A percentile compares a stretch with the other conserved stretches of the same genome.
Evolutionary conservation across 1,140 invertebrate species (phyloP).

Genomic region (Vanessa tameamea): DNA sequence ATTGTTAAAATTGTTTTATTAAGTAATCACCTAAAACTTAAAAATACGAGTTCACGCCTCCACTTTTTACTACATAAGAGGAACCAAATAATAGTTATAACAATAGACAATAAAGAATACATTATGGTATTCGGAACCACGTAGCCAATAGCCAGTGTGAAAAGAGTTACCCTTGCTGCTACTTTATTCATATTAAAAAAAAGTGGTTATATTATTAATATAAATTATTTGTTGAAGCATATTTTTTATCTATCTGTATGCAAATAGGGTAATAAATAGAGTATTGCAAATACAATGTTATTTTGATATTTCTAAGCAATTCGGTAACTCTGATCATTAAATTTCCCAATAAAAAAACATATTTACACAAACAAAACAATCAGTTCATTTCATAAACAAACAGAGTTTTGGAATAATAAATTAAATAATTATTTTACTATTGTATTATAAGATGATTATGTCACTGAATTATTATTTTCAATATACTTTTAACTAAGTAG

Average conservation of each 20-base stretch:
- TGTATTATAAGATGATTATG: constrained; percentile 6
- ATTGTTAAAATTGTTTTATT: constrained; percentile 44
- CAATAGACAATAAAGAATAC: constrained; percentile 28
- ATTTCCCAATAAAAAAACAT: constrained; percentile 40
- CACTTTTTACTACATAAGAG: constrained; percentile 52
- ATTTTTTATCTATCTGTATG: not conserved
- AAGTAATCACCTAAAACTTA: constrained; percentile 41
- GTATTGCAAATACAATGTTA: not conserved
- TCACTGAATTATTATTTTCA: constrained; percentile 1
- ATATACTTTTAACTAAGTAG: constrained; percentile 1
- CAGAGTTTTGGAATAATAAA: constrained; percentile 27
- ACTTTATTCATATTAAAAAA: not conserved
- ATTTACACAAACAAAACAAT: constrained; percentile 56
- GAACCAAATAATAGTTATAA: constrained; percentile 58
- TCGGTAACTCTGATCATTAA: constrained; percentile 44
- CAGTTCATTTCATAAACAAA: constrained; percentile 57
- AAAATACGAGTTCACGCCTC: constrained; percentile 37
- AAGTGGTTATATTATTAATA: not conserved
- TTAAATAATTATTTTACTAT: constrained; percentile 24
- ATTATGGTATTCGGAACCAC: constrained; percentile 1
- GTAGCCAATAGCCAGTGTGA: not conserved
- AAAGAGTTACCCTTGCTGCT: constrained; percentile 15
- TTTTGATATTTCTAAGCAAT: constrained; percentile 30
- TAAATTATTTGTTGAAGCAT: not conserved
- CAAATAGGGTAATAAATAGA: not conserved